Percentiles rank a stretch among this genome's conserved stretches.
These are phyloP conservation scores for mouse (Mus musculus) DNA, from an alignment of 2,113 vertebrate genomes.

Conservation along the genomic window GRCm39 chr8:89276501-89277000, in stretches of 20 bases:
- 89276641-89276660: no score
- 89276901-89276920: neutral
- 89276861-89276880: neutral
- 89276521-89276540: neutral
- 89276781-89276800: neutral
- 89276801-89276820: neutral
- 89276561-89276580: neutral
- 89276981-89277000: neutral
- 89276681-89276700: rapidly evolving
- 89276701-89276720: no score
- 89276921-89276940: neutral
- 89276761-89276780: neutral
- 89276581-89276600: neutral
- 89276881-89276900: neutral
- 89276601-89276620: neutral
- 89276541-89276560: neutral
- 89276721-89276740: neutral
- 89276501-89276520: neutral
- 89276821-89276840: neutral
- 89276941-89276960: neutral
- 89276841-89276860: neutral
- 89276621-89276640: no score
- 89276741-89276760: neutral
- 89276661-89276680: rapidly evolving
- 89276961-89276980: neutral